Conservation (phyloP, 2,797 vertebrate genomes). For the Thamnophis elegans region DNA sequence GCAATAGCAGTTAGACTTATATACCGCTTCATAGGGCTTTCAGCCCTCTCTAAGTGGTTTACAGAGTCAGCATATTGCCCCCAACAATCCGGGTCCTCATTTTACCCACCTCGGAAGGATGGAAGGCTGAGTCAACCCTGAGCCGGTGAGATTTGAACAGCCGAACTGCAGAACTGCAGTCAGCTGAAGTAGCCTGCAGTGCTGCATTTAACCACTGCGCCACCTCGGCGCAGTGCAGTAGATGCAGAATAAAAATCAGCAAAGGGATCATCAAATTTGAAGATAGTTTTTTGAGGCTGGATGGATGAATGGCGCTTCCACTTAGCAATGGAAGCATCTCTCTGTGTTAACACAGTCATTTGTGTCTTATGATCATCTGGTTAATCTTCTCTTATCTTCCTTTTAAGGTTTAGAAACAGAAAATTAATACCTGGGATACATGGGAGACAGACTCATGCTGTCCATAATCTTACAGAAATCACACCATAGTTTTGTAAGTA, state of each 20-base stretch:
- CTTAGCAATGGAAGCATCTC: background rate
- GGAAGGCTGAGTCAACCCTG: no score
- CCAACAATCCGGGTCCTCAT: no score
- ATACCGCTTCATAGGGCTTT: no score
- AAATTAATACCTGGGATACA: background rate
- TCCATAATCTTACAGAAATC: slow-evolving; percentile 10
- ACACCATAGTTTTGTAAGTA: slow-evolving; percentile 52
- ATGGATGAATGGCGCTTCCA: background rate
- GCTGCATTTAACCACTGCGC: no score
- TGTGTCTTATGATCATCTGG: background rate
- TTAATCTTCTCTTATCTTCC: background rate
- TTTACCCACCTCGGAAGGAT: no score
- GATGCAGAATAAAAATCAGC: background rate
- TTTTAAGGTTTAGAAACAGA: background rate
- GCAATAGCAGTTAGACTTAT: no score
- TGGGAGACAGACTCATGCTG: background rate
- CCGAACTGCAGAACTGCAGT: no score
- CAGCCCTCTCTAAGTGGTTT: no score
- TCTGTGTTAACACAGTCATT: background rate
- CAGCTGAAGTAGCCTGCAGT: no score
- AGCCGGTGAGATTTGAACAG: no score
- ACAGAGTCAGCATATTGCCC: no score
- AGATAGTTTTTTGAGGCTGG: background rate
- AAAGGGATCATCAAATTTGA: background rate
- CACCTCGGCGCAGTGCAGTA: no score